These are phyloP conservation scores for Dipodomys stephensi DNA, from an alignment of 2,113 vertebrate genomes.

Conservation along the genomic window DNA sequence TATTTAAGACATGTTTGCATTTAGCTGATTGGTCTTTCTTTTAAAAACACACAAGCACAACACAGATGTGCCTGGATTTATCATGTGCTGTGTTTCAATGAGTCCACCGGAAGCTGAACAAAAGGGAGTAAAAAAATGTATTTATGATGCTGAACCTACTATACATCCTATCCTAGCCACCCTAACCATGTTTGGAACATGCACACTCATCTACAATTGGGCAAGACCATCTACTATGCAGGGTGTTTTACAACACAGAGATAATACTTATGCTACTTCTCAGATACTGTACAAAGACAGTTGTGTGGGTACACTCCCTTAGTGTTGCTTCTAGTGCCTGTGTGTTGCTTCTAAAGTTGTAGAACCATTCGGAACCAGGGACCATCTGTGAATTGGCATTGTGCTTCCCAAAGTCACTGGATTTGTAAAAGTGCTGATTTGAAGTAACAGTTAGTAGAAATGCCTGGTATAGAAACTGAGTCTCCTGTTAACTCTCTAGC, in stretches of 20 bases:
- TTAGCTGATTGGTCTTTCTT: neutral
- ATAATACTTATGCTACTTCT: neutral
- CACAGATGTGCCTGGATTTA: neutral
- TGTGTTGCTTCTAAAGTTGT: too few relatives aligned
- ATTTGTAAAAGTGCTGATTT: neutral
- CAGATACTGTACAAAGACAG: neutral
- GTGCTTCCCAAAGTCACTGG: neutral
- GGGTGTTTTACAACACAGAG: neutral
- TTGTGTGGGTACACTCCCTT: too few relatives aligned
- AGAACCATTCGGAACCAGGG: too few relatives aligned
- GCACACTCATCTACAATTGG: neutral
- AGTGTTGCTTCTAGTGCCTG: too few relatives aligned
- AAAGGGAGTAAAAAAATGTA: neutral
- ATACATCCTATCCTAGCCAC: neutral
- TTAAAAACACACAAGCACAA: neutral
- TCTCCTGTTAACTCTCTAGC: neutral
- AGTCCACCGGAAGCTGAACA: neutral
- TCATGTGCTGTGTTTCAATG: neutral
- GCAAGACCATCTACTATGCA: neutral
- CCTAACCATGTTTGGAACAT: neutral
- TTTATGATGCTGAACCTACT: neutral
- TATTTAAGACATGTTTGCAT: conserved; percentile 4
- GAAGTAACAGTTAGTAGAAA: neutral
- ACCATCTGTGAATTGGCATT: neutral
- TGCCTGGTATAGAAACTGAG: neutral